phyloP scores from a whole-genome alignment of 2,888 invertebrate species.

The Metacarcinus magister region DNA sequence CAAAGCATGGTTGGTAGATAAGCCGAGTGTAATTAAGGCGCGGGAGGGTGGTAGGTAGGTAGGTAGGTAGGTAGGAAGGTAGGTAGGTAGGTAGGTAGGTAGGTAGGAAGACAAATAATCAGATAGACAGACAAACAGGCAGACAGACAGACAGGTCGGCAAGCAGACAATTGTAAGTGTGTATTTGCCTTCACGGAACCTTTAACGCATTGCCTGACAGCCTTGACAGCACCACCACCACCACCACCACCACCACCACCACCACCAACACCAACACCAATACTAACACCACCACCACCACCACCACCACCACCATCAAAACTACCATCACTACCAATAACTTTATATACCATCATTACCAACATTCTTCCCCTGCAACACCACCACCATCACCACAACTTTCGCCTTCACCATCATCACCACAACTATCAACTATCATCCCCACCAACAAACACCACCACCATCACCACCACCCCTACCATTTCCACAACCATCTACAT shows the following conservation, averaged over 20 bases:
- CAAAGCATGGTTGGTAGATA: neutral
- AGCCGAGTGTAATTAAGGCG: neutral
- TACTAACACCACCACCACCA: neutral
- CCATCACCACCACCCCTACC: no score
- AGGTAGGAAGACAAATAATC: neutral
- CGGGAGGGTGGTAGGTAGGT: neutral
- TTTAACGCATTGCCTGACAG: conserved; percentile 28
- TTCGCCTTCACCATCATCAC: neutral
- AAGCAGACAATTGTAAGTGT: conserved; percentile 40
- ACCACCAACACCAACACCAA: neutral
- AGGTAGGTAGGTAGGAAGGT: neutral
- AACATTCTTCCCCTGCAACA: no score
- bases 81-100: neutral
- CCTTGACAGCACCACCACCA: neutral
- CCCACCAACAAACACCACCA: no score
- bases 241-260: neutral
- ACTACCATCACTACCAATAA: neutral
- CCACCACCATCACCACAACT: no score
- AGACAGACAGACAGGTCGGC: neutral
- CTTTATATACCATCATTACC: no score
- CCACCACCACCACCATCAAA: neutral
- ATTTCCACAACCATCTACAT: neutral
- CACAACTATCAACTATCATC: neutral
- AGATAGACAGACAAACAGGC: neutral
- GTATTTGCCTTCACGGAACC: conserved; percentile 34